phyloP scores from a whole-genome alignment of 2,888 invertebrate species.

The Gastracanthus pulcherrimus region DNA sequence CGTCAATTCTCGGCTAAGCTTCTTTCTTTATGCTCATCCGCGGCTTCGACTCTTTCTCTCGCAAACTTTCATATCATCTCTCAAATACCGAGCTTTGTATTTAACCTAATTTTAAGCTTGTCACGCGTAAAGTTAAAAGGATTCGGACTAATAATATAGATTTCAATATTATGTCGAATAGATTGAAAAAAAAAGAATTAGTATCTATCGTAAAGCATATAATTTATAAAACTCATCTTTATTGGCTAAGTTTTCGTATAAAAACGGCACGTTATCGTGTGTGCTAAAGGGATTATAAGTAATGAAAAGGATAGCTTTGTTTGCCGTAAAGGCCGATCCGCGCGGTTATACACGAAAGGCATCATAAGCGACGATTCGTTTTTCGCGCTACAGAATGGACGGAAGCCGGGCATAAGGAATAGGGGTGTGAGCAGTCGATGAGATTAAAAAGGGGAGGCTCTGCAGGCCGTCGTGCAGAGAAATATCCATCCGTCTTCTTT shows the following conservation, averaged over 20 bases:
- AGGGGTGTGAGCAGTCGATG: neutral
- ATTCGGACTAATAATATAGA: no score
- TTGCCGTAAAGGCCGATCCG: neutral
- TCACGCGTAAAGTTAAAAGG: no score
- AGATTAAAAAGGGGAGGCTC: constrained; percentile 10
- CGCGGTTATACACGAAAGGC: neutral
- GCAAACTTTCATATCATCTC: no score
- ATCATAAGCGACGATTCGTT: neutral
- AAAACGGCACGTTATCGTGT: neutral
- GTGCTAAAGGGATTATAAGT: neutral
- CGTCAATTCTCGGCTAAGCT: neutral
- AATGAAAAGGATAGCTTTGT: constrained; percentile 1
- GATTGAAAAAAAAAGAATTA: no score
- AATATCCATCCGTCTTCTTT: neutral
- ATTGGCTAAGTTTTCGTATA: no score
- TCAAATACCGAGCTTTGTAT: no score
- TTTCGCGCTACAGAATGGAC: no score
- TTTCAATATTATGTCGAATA: no score
- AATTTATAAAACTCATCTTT: no score
- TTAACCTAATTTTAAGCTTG: neutral
- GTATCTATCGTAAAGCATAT: no score
- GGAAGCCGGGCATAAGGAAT: neutral
- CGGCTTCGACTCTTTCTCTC: neutral
- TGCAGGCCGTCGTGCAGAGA: neutral
- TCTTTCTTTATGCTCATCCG: neutral